These are phyloP conservation scores for Cacoxenus indagator DNA, from an alignment of 2,888 invertebrate genomes.

Conservation along the genomic window DNA sequence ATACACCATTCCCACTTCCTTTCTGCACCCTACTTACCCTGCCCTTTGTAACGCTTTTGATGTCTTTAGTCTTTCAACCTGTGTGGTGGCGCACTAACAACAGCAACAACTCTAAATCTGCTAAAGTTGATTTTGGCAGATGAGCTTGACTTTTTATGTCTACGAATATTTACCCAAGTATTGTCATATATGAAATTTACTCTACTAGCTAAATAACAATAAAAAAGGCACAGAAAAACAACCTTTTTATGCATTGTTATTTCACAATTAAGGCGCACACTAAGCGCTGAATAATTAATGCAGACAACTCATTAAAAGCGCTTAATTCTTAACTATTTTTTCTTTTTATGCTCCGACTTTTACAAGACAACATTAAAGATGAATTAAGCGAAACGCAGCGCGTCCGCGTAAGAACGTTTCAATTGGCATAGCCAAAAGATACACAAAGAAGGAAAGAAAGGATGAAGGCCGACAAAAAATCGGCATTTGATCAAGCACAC, in stretches of 20 bases:
- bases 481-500: background rate
- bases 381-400: background rate
- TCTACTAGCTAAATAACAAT: background rate
- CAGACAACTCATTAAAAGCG: background rate
- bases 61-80: background rate
- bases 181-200: background rate
- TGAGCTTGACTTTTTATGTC: background rate
- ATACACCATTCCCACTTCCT: background rate
- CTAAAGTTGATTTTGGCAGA: background rate
- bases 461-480: background rate
- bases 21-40: background rate
- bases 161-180: background rate
- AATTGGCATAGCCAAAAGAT: conserved; percentile 6
- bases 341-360: conserved; percentile 28
- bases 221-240: background rate
- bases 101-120: too few relatives aligned
- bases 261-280: background rate
- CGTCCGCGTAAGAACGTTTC: background rate
- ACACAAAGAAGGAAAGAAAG: background rate
- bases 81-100: too few relatives aligned
- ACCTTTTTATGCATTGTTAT: background rate
- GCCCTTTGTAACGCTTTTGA: background rate
- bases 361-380: conserved; percentile 41
- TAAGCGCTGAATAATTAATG: background rate
- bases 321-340: background rate